Conservation (phyloP, 1,140 invertebrate genomes). For the Cydia amplana region DNA sequence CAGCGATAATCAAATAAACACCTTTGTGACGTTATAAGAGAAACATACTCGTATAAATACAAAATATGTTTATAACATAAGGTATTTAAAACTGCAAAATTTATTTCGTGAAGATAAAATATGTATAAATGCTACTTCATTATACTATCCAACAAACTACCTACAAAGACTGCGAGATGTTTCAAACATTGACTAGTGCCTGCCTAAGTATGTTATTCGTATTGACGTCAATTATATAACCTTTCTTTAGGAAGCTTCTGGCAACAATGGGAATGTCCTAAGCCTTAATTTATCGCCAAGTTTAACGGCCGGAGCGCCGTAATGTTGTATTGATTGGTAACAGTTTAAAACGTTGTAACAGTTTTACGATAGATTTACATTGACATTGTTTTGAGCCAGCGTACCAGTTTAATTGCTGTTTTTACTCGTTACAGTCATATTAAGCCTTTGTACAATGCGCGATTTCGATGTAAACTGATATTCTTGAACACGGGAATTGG, state of each 20-base stretch:
- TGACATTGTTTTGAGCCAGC: slow-evolving; percentile 64
- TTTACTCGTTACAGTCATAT: slow-evolving; percentile 53
- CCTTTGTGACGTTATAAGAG: too few species aligned
- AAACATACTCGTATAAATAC: too few species aligned
- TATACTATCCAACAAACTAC: too few species aligned
- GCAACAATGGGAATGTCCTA: slow-evolving; percentile 18
- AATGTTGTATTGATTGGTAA: slow-evolving; percentile 57
- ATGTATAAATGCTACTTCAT: too few species aligned
- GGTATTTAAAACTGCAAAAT: too few species aligned
- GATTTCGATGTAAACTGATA: slow-evolving; percentile 7
- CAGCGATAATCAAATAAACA: too few species aligned
- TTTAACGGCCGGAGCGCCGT: slow-evolving; percentile 53
- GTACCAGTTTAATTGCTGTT: slow-evolving; percentile 58
- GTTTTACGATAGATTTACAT: slow-evolving; percentile 61
- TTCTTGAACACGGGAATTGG: background rate
- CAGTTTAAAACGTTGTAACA: slow-evolving; percentile 57
- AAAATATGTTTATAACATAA: too few species aligned
- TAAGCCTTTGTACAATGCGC: slow-evolving; percentile 47
- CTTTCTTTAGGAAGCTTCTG: slow-evolving; percentile 29
- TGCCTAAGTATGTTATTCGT: slow-evolving; percentile 26
- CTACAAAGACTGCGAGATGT: background rate
- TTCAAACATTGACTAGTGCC: background rate
- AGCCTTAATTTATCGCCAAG: slow-evolving; percentile 53
- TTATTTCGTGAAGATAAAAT: too few species aligned
- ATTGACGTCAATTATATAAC: slow-evolving; percentile 43